These are phyloP conservation scores for Geococcyx californianus DNA, from an alignment of 2,113 vertebrate genomes.

Conservation along the genomic window DNA sequence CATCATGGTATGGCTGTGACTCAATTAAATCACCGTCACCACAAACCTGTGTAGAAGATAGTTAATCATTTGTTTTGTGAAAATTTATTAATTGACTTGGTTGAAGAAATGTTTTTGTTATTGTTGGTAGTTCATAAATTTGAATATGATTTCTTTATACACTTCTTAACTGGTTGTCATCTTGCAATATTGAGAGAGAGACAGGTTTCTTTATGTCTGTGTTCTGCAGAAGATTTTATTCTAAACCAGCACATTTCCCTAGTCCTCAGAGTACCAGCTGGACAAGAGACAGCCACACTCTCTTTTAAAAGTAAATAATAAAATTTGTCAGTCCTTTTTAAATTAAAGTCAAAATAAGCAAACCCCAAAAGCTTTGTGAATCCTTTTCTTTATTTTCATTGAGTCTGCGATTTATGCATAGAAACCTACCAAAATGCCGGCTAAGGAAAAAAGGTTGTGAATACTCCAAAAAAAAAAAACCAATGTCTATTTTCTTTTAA, in stretches of 20 bases:
- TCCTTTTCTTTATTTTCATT: not conserved
- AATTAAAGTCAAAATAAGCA: not conserved
- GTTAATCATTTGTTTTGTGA: not conserved
- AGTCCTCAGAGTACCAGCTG: not conserved
- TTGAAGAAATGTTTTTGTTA: not conserved
- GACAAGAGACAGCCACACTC: not conserved
- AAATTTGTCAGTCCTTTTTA: not conserved
- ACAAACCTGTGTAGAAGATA: not conserved
- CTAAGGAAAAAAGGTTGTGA: not conserved
- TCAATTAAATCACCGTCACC: not conserved
- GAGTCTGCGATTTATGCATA: not conserved
- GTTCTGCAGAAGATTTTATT: not conserved
- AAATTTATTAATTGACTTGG: not conserved
- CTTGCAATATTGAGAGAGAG: conserved; percentile 7
- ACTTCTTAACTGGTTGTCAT: not conserved
- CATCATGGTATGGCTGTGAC: not conserved
- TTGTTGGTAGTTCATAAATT: not conserved
- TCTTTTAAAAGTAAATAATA: not conserved
- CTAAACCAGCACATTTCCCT: not conserved
- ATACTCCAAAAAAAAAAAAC: conserved; percentile 21
- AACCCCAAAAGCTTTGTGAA: not conserved
- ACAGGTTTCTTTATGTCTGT: not conserved
- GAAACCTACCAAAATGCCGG: not conserved
- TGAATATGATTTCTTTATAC: not conserved
- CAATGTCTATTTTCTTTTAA: not conserved